Conservation (phyloP, 2,113 vertebrate species). For the Thunnus maccoyii region DNA sequence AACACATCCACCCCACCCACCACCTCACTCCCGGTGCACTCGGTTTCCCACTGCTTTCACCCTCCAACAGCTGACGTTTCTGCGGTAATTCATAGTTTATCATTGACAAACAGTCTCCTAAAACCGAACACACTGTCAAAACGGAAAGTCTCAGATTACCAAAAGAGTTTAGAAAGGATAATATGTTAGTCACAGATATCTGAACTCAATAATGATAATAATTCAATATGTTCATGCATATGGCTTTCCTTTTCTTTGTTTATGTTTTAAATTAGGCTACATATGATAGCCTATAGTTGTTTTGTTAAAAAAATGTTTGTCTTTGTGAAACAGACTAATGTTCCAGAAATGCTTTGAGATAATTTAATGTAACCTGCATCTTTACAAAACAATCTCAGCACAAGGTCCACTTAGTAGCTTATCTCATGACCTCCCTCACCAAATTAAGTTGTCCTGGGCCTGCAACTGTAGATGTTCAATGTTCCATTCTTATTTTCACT, state of each 20-base stretch:
- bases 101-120: too few relatives aligned
- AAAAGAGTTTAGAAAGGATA: background rate
- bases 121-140: too few relatives aligned
- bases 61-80: slow-evolving; percentile 45
- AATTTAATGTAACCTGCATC: background rate
- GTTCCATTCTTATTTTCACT: background rate
- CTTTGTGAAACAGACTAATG: background rate
- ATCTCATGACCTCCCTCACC: background rate
- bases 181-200: background rate
- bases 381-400: slow-evolving; percentile 1
- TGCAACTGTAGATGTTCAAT: background rate
- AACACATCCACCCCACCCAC: slow-evolving; percentile 76
- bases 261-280: background rate
- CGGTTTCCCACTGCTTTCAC: slow-evolving; percentile 32
- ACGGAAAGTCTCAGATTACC: background rate
- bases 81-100: slow-evolving; percentile 24
- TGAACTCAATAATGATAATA: background rate
- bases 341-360: background rate
- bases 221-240: background rate
- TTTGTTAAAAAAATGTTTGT: too few relatives aligned
- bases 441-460: slow-evolving; percentile 4
- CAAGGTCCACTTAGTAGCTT: background rate
- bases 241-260: background rate
- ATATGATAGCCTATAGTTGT: too few relatives aligned
- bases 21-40: slow-evolving; percentile 43